These are phyloP conservation scores for Tenthredo scrophulariae DNA, from an alignment of 2,888 invertebrate genomes.

Conservation along the genomic window DNA sequence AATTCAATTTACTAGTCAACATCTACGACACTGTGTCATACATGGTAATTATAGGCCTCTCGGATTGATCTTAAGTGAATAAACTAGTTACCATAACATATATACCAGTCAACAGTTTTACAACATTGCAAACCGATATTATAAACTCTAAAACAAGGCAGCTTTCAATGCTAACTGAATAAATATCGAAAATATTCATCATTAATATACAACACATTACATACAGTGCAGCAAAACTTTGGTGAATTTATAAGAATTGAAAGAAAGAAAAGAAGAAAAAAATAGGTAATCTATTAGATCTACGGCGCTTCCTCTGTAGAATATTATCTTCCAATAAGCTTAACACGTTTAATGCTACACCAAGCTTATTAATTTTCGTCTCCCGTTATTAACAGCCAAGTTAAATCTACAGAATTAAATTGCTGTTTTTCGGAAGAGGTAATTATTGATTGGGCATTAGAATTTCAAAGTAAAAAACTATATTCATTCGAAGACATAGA, in stretches of 20 bases:
- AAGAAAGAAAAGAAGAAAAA: not conserved
- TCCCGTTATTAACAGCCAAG: not conserved
- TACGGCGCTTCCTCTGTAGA: slow-evolving; percentile 40
- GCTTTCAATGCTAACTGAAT: not conserved
- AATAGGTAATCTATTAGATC: not conserved
- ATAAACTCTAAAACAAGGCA: not conserved
- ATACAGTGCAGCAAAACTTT: slow-evolving; percentile 4
- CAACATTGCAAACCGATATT: slow-evolving; percentile 12
- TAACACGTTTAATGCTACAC: not conserved
- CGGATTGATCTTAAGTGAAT: slow-evolving; percentile 35
- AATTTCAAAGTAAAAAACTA: not conserved
- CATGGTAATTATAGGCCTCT: slow-evolving; percentile 40
- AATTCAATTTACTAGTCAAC: slow-evolving; percentile 45
- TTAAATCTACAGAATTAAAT: not conserved
- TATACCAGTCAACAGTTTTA: slow-evolving; percentile 32
- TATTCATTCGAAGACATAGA: not conserved
- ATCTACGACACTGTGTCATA: slow-evolving; percentile 53
- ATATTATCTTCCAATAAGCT: slow-evolving; percentile 31
- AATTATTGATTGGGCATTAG: slow-evolving; percentile 35
- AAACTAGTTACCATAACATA: slow-evolving; percentile 42
- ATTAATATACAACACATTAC: not conserved
- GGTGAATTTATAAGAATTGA: slow-evolving; percentile 1
- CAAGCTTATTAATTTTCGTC: slow-evolving; percentile 18
- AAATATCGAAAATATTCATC: not conserved
- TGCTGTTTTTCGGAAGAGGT: not conserved